Conservation (phyloP, 2,797 vertebrate genomes). For the Typhlichthys eigenmanni region DNA sequence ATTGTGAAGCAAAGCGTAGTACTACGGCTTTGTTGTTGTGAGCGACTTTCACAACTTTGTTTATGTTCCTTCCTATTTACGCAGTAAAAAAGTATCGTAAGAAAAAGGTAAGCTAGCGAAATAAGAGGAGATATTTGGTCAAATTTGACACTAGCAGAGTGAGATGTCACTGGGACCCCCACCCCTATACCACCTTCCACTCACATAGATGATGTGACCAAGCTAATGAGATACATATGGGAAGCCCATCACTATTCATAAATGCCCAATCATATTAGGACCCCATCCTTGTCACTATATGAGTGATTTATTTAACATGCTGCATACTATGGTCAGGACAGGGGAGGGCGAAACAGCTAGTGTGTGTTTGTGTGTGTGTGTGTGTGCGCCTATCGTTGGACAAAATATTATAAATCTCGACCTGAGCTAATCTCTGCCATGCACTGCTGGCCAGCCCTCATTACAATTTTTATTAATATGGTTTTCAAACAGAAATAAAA, state of each 20-base stretch:
- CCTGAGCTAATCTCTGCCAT: slow-evolving; percentile 39
- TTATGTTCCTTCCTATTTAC: no score
- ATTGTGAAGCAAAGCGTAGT: no score
- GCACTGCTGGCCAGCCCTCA: slow-evolving; percentile 39
- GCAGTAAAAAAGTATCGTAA: no score
- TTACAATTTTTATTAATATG: slow-evolving; percentile 52
- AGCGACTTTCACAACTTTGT: no score
- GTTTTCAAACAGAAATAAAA: slow-evolving; percentile 47
- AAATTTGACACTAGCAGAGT: no score
- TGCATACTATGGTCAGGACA: slow-evolving; percentile 3
- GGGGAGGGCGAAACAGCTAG: no score
- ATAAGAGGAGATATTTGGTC: no score
- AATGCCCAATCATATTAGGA: no score
- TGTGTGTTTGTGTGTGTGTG: not conserved
- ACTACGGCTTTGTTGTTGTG: no score
- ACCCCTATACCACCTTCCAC: not conserved
- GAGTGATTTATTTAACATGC: slow-evolving; percentile 14
- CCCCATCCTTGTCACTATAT: slow-evolving; percentile 27
- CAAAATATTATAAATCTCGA: slow-evolving; percentile 27
- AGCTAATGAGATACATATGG: slow-evolving; percentile 61
- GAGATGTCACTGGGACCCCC: no score
- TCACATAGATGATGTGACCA: slow-evolving; percentile 38
- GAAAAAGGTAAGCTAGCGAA: no score
- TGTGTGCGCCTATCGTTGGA: not conserved
- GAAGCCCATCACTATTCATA: slow-evolving; percentile 41